Base-by-base conservation (phyloP, 2,888 invertebrate genomes). In the Aelia acuminata region DNA sequence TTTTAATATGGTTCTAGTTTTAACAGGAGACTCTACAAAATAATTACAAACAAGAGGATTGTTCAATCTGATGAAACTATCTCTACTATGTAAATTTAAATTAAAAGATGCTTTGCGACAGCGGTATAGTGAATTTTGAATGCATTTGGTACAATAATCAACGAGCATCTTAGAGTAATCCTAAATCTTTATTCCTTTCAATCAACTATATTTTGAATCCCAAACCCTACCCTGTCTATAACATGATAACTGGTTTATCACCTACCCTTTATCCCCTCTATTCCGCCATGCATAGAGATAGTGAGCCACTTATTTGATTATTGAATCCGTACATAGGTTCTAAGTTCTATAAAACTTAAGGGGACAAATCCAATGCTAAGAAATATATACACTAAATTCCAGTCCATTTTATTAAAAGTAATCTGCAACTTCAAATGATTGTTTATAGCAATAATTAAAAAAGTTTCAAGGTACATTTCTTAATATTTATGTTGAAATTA, bases 61-160 rank as follows among this genome's bases (percentile, higher is more conserved):
- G 53, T 39, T 35, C 85, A 85, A 57, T 50, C 53, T 85, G 49
- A 39, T 85, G 85, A 35, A 85, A 85, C 57, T 50, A 49, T 22
- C 11, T 0, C 39, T 85, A 1, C 48, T 10, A 11, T 31, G 5
- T n/a, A 85, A 57, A 35, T 35, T 53, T n/a, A 50, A 39, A 39
- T 35, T 22, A 22, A 63, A 22, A 48, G 31, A 31, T 53, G 87
- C 13, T 63, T 35, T 39, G n/a, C 70, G 63, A 63, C 8, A 75
- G n/a, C 75, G 87, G 43, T 75, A 22, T 63, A 70, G 15, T 50
- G 50, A 87, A 87, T 75, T 87, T 84, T 87, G 80, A 63, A 80
- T 22, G 26, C 84, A 87, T 53, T 50, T 87, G 26, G 26, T 48
- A 84, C 84, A 87, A 70, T 84, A 80, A 80, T 87, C 87, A 49